Evolutionary conservation across 1,140 invertebrate genomes (phyloP).

Genomic region (Lepidurus arcticus): DNA sequence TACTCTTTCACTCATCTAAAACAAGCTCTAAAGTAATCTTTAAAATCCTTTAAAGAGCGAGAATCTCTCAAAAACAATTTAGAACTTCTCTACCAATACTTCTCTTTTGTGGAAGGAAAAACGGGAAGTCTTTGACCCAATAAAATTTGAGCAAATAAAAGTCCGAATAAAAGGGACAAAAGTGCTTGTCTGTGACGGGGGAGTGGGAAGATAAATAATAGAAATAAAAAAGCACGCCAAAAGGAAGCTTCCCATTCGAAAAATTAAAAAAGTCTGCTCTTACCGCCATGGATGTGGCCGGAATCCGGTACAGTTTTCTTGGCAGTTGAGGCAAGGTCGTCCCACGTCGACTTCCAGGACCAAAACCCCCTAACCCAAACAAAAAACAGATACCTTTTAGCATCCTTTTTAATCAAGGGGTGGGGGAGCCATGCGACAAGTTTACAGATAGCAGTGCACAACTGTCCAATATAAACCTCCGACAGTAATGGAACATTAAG

Average conservation of each 20-base stretch:
- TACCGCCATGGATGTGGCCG: slow-evolving; percentile 76
- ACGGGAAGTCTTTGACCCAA: no score
- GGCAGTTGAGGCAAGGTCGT: slow-evolving; percentile 71
- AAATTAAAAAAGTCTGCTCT: slow-evolving; percentile 42
- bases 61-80: no score
- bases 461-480: slow-evolving; percentile 11
- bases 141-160: neutral
- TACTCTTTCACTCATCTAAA: no score
- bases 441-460: neutral
- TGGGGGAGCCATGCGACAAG: neutral
- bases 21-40: no score
- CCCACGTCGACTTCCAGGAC: slow-evolving; percentile 78
- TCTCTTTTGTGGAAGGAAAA: no score
- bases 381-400: slow-evolving; percentile 15
- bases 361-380: slow-evolving; percentile 60
- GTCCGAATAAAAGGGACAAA: neutral
- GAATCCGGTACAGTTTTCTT: slow-evolving; percentile 72
- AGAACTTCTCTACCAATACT: no score
- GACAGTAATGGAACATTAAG: slow-evolving; percentile 3
- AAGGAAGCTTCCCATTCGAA: slow-evolving; percentile 14
- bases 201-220: neutral
- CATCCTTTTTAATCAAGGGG: neutral
- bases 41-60: no score
- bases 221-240: slow-evolving; percentile 10
- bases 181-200: neutral